Evolutionary conservation across 2,888 invertebrate species (phyloP), one percentile per base, ranked within the genome.

Genomic region (Machimus rusticus): DNA sequence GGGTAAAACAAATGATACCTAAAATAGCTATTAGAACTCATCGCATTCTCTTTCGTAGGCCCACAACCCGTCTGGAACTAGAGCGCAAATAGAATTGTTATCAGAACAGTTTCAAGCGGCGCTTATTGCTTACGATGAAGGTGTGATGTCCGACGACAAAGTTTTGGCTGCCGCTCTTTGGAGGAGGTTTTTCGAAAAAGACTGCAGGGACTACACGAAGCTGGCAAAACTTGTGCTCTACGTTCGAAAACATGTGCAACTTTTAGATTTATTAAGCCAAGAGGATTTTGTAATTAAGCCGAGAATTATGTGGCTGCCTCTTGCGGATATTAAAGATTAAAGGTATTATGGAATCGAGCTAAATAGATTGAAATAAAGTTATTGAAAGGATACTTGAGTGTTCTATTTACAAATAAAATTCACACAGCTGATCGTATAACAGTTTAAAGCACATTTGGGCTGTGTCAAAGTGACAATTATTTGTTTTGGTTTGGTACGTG

Each of bases 61-160:
- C 74, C 94, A 94, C 37, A 95, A 95, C 92, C 93, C 94, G 77
- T 93, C 95, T 1, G 93, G 94, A 89, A 94, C 95, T 34, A 94
- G 94, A 87, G 93, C 94, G 87, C 96, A 96, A 92, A 93, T 97
- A 0, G 90, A 93, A 46, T 94, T 95, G 86, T 92, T 98, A 31
- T 95, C 95, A 0, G 94, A 96, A 89, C 97, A 98, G 91, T 96
- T 98, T 91, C 96, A 97, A 93, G 97, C 97, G 1, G 95, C 97
- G 6, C 91, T 98, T 16, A 94, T 98, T 88, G 95, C 95, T 0
- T 98, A 98, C 90, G 98, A 98, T 92, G 98, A 98, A 93, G 98
- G 98, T 2, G 92, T 98, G 19, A 93, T 95, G 90, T 94, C 94
- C 16, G 95, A 96, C 91, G 98, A 98, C 91, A 95, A 93, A 90